Conservation (phyloP, 2,797 vertebrate genomes). For the Microchirus variegatus region DNA sequence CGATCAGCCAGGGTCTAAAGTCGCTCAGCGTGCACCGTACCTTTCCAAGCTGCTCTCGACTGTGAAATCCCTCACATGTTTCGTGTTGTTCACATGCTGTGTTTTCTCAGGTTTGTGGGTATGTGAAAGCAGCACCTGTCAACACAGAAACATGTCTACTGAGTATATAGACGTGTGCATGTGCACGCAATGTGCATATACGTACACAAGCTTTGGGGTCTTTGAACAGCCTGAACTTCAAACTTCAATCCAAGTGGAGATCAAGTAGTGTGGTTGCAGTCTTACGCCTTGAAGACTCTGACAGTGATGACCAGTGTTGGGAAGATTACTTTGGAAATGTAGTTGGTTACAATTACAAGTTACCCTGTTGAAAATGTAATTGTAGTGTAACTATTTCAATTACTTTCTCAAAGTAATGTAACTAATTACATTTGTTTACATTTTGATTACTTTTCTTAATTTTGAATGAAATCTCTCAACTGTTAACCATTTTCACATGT, state of each 20-base stretch:
- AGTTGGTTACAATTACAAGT: too few relatives aligned
- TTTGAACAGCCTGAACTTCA: conserved; percentile 57
- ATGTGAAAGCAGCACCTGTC: conserved; percentile 29
- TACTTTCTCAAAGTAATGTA: too few relatives aligned
- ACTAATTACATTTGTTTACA: too few relatives aligned
- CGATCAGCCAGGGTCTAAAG: conserved; percentile 28
- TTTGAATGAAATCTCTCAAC: too few relatives aligned
- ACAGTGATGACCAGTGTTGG: conserved; percentile 43
- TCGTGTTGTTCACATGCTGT: conserved; percentile 4
- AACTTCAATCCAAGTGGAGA: conserved; percentile 49
- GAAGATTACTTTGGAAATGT: too few relatives aligned
- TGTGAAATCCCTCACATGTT: conserved; percentile 31
- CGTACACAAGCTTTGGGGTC: conserved; percentile 6
- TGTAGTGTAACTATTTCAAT: too few relatives aligned
- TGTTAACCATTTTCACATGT: too few relatives aligned
- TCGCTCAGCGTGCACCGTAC: conserved; percentile 11
- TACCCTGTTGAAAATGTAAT: too few relatives aligned
- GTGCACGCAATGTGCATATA: not conserved
- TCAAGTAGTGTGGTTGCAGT: conserved; percentile 31
- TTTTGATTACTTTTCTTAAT: too few relatives aligned
- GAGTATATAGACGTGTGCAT: not conserved
- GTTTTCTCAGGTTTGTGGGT: conserved; percentile 15
- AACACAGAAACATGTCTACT: not conserved
- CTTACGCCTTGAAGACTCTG: conserved; percentile 51
- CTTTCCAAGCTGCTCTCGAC: conserved; percentile 16